Conservation (phyloP, 2,888 invertebrate species). For the Axea sp. region DNA sequence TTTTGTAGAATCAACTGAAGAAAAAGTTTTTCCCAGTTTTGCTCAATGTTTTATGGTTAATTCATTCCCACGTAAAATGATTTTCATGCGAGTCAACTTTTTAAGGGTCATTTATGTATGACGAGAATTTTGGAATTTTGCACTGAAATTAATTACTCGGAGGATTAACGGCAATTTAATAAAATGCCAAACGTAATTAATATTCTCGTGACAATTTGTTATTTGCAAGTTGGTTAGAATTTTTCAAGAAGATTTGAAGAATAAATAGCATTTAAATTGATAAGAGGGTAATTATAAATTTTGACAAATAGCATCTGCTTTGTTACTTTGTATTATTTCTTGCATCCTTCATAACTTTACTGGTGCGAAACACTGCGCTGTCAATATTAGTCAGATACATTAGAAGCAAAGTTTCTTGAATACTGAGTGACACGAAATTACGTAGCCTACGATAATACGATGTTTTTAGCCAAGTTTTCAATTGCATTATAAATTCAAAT, state of each 20-base stretch:
- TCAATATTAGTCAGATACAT: background rate
- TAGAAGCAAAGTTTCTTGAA: background rate
- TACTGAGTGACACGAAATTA: background rate
- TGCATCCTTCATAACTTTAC: background rate
- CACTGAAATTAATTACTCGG: background rate
- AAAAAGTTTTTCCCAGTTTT: conserved; percentile 17
- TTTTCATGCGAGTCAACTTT: conserved; percentile 13
- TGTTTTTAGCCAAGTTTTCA: background rate
- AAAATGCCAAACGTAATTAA: too few relatives aligned
- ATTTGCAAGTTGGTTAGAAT: too few relatives aligned
- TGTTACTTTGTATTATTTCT: background rate
- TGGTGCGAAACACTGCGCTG: background rate
- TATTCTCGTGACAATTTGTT: too few relatives aligned
- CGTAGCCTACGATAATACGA: background rate
- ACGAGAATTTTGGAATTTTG: background rate
- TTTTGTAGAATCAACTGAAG: conserved; percentile 1
- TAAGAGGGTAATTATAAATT: too few relatives aligned
- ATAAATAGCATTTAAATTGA: too few relatives aligned
- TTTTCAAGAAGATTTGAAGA: too few relatives aligned
- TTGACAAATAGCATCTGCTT: background rate
- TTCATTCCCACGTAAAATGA: conserved; percentile 11
- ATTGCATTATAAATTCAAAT: background rate
- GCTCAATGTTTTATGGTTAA: too few relatives aligned
- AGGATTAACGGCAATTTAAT: too few relatives aligned
- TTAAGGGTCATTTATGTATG: background rate